Conservation (phyloP, 37 sponge, comb jelly and placozoan genomes). For the Cladorhizidae sp. region DNA sequence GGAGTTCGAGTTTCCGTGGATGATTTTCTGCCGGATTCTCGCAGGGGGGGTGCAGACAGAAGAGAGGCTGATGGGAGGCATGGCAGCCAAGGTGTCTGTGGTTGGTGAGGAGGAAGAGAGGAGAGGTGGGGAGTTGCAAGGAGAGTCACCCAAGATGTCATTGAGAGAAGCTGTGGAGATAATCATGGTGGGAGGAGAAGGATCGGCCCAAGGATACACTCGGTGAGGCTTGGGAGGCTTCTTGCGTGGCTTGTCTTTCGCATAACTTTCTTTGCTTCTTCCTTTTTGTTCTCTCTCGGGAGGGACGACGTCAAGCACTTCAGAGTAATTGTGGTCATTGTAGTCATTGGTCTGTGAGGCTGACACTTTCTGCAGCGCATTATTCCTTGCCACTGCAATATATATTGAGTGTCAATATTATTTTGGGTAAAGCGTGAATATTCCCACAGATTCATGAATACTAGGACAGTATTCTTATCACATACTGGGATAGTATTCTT, state of each 20-base stretch:
- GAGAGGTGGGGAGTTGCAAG: not conserved
- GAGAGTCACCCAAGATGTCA: not conserved
- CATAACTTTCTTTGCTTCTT: not conserved
- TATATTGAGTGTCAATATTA: too few relatives aligned
- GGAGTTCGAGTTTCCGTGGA: not conserved
- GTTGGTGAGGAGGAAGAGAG: not conserved
- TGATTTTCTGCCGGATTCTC: not conserved
- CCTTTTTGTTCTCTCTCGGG: not conserved
- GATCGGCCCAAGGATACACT: not conserved
- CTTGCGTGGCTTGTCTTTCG: not conserved
- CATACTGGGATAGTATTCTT: too few relatives aligned
- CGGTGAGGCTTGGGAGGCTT: not conserved
- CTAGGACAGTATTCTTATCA: too few relatives aligned
- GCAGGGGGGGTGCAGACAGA: conserved; percentile 13
- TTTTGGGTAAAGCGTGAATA: too few relatives aligned
- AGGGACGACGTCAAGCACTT: conserved; percentile 2
- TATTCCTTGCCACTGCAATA: too few relatives aligned
- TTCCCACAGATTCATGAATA: too few relatives aligned
- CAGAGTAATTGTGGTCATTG: not conserved
- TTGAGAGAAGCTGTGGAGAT: not conserved
- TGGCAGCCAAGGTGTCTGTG: not conserved
- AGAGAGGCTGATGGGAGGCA: not conserved
- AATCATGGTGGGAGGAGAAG: not conserved
- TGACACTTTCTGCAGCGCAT: too few relatives aligned
- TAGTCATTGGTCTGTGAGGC: too few relatives aligned